A percentile compares a stretch with the other conserved stretches of the same genome.
Conservation (phyloP, 23 tunicate species). For the Trididemnum clinides region DNA sequence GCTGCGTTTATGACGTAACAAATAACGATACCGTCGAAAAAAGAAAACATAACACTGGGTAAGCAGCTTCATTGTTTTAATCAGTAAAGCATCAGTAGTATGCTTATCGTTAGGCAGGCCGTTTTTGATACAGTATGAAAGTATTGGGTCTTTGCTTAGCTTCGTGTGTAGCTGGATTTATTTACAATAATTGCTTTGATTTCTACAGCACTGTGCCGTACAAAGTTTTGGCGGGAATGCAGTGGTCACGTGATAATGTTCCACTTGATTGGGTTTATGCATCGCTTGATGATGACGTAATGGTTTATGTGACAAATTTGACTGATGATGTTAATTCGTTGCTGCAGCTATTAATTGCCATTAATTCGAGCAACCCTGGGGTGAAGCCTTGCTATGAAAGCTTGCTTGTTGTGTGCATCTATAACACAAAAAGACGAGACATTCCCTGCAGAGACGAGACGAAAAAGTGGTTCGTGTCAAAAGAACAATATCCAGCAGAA, state of each 20-base stretch:
- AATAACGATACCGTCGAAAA: too few species aligned
- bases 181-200: too few species aligned
- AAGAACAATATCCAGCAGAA: slow-evolving; percentile 20
- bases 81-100: too few species aligned
- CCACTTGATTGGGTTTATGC: slow-evolving; percentile 41
- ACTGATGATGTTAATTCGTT: slow-evolving; percentile 19
- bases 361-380: neutral
- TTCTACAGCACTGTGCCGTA: slow-evolving; percentile 49
- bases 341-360: neutral
- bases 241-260: slow-evolving; percentile 50
- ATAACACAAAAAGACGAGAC: slow-evolving; percentile 40
- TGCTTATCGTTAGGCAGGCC: too few species aligned
- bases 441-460: slow-evolving; percentile 33
- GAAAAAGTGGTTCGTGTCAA: slow-evolving; percentile 60
- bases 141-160: too few species aligned
- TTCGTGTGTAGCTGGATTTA: too few species aligned
- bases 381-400: slow-evolving; percentile 26
- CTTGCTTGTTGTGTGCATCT: slow-evolving; percentile 59
- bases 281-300: slow-evolving; percentile 70
- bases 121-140: too few species aligned
- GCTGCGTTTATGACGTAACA: too few species aligned
- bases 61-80: too few species aligned
- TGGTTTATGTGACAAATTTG: slow-evolving; percentile 47
- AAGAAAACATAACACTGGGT: too few species aligned
- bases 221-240: slow-evolving; percentile 76